Conservation (phyloP, 2,888 invertebrate species). For the Disparrhopalites patrizii region DNA sequence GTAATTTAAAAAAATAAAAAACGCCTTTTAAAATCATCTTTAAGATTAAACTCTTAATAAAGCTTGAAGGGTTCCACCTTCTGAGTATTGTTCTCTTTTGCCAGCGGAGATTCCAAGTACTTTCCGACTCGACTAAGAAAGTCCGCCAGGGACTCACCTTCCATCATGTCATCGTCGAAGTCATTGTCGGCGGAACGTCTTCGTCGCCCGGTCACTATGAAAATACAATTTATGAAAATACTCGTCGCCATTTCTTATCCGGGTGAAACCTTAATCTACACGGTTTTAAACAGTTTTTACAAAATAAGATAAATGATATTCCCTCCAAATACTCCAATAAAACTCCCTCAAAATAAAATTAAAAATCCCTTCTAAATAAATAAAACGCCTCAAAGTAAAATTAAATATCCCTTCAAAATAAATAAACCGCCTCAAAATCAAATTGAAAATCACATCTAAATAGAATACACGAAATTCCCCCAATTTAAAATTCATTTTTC, state of each 20-base stretch:
- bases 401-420: background rate
- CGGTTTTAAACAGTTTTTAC: background rate
- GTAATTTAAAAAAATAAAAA: too few species aligned
- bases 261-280: too few species aligned
- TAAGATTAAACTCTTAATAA: slow-evolving; percentile 1
- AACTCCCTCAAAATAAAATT: background rate
- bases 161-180: slow-evolving; percentile 19
- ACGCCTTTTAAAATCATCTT: background rate
- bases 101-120: slow-evolving; percentile 13
- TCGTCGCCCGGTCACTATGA: slow-evolving; percentile 19
- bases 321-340: background rate
- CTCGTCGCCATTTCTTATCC: too few species aligned
- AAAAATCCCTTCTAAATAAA: background rate
- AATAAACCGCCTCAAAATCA: background rate
- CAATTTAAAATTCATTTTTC: too few species aligned
- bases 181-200: slow-evolving; percentile 17
- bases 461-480: too few species aligned
- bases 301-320: background rate
- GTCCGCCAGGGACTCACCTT: slow-evolving; percentile 23
- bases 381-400: background rate
- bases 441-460: background rate
- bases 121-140: slow-evolving; percentile 21
- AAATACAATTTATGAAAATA: background rate
- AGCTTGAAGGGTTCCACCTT: slow-evolving; percentile 18
- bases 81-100: background rate